Evolutionary conservation across 2,888 invertebrate genomes (phyloP).

Genomic region (Drosophila engyochracea): DNA sequence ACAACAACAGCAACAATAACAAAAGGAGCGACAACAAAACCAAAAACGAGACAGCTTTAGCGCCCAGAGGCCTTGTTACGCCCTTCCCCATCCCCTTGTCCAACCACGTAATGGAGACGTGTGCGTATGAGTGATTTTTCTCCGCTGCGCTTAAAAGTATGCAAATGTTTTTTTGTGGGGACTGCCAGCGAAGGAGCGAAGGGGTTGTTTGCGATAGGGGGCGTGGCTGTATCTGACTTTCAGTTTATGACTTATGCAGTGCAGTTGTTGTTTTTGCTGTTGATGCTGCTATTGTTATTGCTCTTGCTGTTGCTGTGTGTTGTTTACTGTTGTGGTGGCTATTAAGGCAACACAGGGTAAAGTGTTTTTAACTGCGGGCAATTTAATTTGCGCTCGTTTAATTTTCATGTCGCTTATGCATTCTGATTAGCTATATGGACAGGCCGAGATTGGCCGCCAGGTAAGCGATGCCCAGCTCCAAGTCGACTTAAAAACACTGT

Average conservation of each 20-base stretch:
- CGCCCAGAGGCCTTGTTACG: conserved; percentile 66
- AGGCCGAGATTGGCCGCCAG: conserved; percentile 70
- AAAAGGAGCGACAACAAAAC: conserved; percentile 59
- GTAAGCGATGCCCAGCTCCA: conserved; percentile 47
- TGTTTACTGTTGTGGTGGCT: conserved; percentile 27
- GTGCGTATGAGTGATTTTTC: conserved; percentile 83
- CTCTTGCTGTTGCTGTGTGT: conserved; percentile 2
- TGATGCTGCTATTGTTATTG: conserved; percentile 29
- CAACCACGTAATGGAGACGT: conserved; percentile 54
- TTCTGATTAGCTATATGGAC: conserved; percentile 79
- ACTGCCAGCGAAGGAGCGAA: conserved; percentile 24
- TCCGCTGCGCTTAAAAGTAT: conserved; percentile 79
- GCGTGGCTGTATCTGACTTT: conserved; percentile 71
- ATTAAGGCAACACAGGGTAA: conserved; percentile 57
- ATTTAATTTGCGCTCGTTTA: conserved; percentile 75
- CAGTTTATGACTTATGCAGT: conserved; percentile 61
- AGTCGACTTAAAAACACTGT: conserved; percentile 52
- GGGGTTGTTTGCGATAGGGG: conserved; percentile 39
- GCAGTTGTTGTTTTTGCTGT: conserved; percentile 28
- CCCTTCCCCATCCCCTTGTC: conserved; percentile 39
- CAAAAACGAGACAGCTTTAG: conserved; percentile 70
- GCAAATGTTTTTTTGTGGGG: conserved; percentile 77
- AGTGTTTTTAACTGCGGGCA: conserved; percentile 82
- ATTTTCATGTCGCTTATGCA: conserved; percentile 63
- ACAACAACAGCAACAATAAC: conserved; percentile 60